phyloP scores from a whole-genome alignment of 2,113 vertebrate species.

The Triplophysa rosa region DNA sequence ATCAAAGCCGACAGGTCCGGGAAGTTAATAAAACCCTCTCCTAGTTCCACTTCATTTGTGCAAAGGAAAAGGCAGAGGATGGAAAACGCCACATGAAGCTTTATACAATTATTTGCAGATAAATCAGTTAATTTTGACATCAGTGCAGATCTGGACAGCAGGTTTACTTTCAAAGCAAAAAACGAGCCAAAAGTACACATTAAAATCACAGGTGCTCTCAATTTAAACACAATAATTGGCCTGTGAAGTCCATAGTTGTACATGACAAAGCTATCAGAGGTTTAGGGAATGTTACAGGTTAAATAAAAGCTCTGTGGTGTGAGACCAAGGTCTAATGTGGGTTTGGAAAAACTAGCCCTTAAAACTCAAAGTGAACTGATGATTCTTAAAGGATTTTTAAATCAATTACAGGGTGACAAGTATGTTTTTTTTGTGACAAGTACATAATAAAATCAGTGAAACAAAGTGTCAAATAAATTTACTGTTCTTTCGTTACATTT shows the following conservation, averaged over 20 bases:
- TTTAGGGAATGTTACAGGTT: neutral
- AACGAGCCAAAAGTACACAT: neutral
- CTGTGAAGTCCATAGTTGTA: neutral
- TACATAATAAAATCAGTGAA: neutral
- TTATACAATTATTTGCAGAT: neutral
- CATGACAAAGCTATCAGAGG: neutral
- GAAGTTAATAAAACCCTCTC: neutral
- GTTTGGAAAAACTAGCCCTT: neutral
- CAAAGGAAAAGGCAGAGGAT: constrained; percentile 16
- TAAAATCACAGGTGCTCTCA: constrained; percentile 9
- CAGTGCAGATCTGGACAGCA: constrained; percentile 25
- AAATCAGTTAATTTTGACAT: neutral
- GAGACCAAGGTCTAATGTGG: neutral
- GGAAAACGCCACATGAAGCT: neutral
- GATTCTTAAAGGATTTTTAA: neutral
- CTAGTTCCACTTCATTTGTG: constrained; percentile 23
- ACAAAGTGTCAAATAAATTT: neutral
- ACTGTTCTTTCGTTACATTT: neutral
- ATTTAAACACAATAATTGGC: neutral
- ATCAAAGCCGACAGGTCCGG: constrained; percentile 4
- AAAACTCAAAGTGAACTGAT: neutral
- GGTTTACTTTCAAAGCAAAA: neutral
- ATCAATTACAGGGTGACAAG: constrained; percentile 3
- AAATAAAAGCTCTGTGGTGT: neutral
- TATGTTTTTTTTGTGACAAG: neutral